Evolutionary conservation across 2,113 vertebrate species (phyloP).

Genomic region (Camelus dromedarius): DNA sequence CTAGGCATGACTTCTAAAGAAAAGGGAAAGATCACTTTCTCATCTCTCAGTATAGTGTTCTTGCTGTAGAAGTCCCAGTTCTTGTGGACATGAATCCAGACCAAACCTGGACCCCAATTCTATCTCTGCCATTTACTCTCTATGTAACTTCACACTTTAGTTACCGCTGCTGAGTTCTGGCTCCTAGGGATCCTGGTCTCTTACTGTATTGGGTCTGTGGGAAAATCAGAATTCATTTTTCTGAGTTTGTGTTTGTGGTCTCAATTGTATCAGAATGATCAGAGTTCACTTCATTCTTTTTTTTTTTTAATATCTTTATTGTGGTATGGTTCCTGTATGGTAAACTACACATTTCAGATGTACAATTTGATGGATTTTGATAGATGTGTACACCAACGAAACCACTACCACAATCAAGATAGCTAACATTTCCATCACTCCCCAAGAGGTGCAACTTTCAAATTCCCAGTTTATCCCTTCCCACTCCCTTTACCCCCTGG

Average conservation of each 20-base stretch:
- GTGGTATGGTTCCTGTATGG: too few species aligned
- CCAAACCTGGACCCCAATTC: not conserved
- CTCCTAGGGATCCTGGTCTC: not conserved
- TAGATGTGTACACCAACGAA: too few species aligned
- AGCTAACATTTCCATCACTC: too few species aligned
- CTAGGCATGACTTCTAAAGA: not conserved
- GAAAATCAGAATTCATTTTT: not conserved
- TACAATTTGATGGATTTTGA: too few species aligned
- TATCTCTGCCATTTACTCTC: not conserved
- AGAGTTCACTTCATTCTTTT: too few species aligned
- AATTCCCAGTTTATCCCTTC: too few species aligned
- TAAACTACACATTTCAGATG: too few species aligned
- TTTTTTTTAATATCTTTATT: too few species aligned
- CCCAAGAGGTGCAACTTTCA: too few species aligned
- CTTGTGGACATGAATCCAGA: not conserved
- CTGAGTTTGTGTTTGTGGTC: not conserved
- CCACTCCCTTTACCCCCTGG: too few species aligned
- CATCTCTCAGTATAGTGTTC: not conserved
- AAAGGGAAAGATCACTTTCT: not conserved
- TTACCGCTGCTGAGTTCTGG: not conserved
- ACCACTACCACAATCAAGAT: too few species aligned
- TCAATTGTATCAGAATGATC: not conserved
- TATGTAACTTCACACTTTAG: not conserved
- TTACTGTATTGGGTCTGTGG: not conserved
- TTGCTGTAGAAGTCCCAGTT: not conserved